Base-by-base conservation (phyloP, 2,797 vertebrate species). In the Alauda arvensis region DNA sequence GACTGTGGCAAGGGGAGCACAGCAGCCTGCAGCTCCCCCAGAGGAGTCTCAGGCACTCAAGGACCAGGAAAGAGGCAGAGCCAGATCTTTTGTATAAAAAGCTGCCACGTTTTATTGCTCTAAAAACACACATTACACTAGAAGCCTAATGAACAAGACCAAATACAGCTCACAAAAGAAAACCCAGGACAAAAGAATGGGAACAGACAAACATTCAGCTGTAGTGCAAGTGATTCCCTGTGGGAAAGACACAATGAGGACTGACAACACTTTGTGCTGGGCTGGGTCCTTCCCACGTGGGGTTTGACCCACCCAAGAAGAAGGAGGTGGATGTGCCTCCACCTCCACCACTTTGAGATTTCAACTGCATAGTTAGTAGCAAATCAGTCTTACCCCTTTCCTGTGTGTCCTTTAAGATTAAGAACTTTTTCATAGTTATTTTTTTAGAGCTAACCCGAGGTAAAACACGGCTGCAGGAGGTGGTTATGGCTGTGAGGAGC, bases 101-200 rank as follows among this genome's bases (percentile, higher is more conserved):
- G 19, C 81, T 61, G 70, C 72, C 87, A 59, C 18, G 0, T 88
- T 96, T 96, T 96, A 96, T 93, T 96, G 94, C 91, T 90, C 92
- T 91, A 81, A 90, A 75, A 90, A 71, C 28, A 37, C 76, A 85
- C 71, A 6, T 83, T n/a, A 49, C 91, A 72, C 91, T 65, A 89
- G 87, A 77, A 91, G 83, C 88, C 87, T 76, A 81, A 92, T 4
- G 87, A 85, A 61, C 62, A 76, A 66, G 88, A 87, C 43, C 61
- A 55, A 65, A 72, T 79, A 91, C 87, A 83, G 83, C 65, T 87
- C 90, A 91, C 87, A 87, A 37, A 37, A 90, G 74, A 67, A 77
- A 76, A 81, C 7, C 69, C 83, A 79, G 77, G 75, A 83, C 77
- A 62, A 56, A 85, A 83, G 90, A 52, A n/a, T 0, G 0, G 70